These are phyloP conservation scores for Cervus canadensis DNA, from an alignment of 2,113 vertebrate genomes.

Conservation along the genomic window DNA sequence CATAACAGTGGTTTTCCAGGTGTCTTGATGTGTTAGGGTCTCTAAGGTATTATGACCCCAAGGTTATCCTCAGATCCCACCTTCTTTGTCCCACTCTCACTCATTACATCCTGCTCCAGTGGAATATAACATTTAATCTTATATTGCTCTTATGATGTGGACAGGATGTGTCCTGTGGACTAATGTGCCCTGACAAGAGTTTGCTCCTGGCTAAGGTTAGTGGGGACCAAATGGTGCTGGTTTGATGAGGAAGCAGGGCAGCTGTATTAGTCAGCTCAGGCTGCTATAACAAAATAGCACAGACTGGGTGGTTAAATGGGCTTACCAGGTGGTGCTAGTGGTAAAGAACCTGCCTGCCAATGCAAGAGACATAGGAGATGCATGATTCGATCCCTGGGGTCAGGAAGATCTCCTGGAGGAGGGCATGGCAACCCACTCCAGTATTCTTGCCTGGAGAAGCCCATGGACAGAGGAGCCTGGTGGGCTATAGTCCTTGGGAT, in stretches of 20 bases:
- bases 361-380: neutral
- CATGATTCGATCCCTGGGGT: fast-evolving
- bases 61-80: neutral
- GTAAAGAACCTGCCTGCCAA: neutral
- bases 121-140: neutral
- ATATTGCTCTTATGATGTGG: neutral
- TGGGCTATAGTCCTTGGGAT: neutral
- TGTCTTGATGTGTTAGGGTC: neutral
- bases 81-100: neutral
- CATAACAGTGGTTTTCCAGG: neutral
- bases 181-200: neutral
- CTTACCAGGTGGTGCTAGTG: neutral
- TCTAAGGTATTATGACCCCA: neutral
- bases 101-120: neutral
- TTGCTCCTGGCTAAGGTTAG: neutral
- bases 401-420: neutral
- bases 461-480: neutral
- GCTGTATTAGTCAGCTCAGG: neutral
- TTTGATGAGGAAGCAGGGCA: neutral
- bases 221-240: neutral
- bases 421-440: neutral
- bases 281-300: neutral
- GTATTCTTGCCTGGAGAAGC: neutral
- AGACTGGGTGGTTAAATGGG: neutral
- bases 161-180: neutral